Evolutionary conservation across 2,888 invertebrate genomes (phyloP).

Genomic region (Lasioglossum leucozonium): DNA sequence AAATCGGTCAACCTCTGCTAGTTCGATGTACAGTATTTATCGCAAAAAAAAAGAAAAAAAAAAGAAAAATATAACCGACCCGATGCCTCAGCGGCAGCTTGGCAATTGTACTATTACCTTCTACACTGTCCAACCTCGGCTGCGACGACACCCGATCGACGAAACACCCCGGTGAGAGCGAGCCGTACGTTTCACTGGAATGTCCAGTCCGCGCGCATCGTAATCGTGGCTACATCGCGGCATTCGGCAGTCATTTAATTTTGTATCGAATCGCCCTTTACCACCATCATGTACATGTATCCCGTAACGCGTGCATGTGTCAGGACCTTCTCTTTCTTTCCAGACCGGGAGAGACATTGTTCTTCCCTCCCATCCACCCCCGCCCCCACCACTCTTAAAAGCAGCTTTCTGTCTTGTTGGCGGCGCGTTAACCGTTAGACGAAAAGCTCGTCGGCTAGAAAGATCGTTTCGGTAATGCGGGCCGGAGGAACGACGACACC

Average conservation of each 20-base stretch:
- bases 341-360: not conserved
- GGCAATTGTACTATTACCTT: constrained; percentile 5
- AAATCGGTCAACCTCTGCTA: not conserved
- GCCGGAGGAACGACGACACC: not conserved
- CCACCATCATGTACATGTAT: not conserved
- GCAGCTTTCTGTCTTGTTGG: not conserved
- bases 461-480: not conserved
- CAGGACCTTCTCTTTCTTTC: not conserved
- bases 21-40: constrained; percentile 19
- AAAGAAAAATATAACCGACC: constrained; percentile 20
- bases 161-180: not conserved
- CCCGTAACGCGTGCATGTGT: constrained; percentile 37
- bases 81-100: not conserved
- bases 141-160: not conserved
- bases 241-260: not conserved
- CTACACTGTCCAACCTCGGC: not conserved
- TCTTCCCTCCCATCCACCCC: not conserved
- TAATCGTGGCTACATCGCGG: not conserved
- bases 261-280: not conserved
- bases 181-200: not conserved
- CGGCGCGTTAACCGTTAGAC: not conserved
- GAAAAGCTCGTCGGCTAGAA: not conserved
- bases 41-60: too few relatives aligned
- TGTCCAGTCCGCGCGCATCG: not conserved
- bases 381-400: too few relatives aligned